Conservation (phyloP, 92 coral and sea anemone species). For the Porites divaricata region DNA sequence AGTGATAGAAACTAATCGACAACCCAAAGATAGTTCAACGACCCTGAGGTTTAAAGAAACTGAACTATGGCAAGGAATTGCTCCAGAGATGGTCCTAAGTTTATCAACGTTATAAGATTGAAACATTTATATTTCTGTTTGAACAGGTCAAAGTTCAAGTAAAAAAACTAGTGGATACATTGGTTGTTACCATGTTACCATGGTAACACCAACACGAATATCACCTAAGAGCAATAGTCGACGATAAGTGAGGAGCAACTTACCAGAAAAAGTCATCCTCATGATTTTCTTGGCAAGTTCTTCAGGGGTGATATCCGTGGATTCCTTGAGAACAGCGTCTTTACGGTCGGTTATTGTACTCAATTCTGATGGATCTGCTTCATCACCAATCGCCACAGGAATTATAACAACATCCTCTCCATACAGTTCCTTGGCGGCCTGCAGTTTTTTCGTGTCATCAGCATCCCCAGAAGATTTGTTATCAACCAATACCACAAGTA, state of each 20-base stretch:
- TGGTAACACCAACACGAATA: no score
- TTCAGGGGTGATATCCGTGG: conserved; percentile 66
- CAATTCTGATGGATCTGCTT: conserved; percentile 69
- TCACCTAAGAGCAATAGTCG: not conserved
- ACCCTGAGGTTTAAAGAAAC: no score
- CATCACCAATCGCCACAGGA: conserved; percentile 83
- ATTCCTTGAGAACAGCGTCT: conserved; percentile 51
- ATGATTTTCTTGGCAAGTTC: conserved; percentile 70
- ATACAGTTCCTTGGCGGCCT: conserved; percentile 76
- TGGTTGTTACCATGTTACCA: no score
- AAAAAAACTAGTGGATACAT: no score
- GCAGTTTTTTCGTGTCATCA: conserved; percentile 62
- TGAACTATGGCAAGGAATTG: no score
- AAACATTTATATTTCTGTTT: no score
- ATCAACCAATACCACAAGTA: conserved; percentile 84
- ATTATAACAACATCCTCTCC: conserved; percentile 64
- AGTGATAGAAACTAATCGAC: no score
- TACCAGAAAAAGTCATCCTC: conserved; percentile 64
- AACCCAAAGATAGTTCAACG: no score
- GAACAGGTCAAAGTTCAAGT: no score
- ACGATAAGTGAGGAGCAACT: not conserved
- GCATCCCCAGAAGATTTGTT: conserved; percentile 79
- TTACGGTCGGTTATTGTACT: conserved; percentile 55
- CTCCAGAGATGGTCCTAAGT: no score
- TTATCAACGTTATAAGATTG: no score